phyloP scores from a whole-genome alignment of 2,113 vertebrate genomes.

The Pagrus major region DNA sequence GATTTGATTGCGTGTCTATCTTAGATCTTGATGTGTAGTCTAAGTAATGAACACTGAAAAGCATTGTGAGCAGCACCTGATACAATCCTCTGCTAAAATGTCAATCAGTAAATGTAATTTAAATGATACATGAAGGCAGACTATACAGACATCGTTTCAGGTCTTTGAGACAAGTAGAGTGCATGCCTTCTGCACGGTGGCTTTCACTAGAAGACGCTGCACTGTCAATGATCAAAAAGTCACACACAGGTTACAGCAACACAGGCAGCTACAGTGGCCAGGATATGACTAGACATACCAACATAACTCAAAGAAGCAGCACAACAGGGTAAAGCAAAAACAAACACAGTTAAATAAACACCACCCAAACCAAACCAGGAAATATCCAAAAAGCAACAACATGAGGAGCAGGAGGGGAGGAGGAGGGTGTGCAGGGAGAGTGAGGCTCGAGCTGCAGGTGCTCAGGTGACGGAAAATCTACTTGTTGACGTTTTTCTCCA shows the following conservation, averaged over 20 bases:
- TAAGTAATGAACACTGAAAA: too few relatives aligned
- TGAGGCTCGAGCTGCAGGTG: slow-evolving; percentile 20
- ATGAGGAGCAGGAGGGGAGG: slow-evolving; percentile 16
- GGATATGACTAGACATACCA: slow-evolving; percentile 64
- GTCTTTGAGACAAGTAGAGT: neutral
- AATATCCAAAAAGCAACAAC: slow-evolving; percentile 42
- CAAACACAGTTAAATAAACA: slow-evolving; percentile 52
- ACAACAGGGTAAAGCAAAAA: slow-evolving; percentile 46
- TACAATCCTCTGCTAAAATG: neutral
- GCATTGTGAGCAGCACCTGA: neutral
- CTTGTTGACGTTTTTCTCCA: slow-evolving; percentile 10
- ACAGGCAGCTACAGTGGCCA: slow-evolving; percentile 41
- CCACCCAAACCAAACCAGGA: slow-evolving; percentile 49
- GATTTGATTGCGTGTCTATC: neutral
- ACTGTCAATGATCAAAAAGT: slow-evolving; percentile 70
- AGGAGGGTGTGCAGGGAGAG: slow-evolving; percentile 43
- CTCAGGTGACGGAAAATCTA: slow-evolving; percentile 33
- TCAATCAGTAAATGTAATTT: neutral
- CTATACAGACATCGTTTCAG: neutral
- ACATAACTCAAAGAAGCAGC: slow-evolving; percentile 43
- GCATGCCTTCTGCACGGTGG: neutral
- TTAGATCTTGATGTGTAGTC: neutral
- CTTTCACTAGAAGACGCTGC: slow-evolving; percentile 12
- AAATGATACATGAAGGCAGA: neutral
- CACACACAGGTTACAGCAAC: slow-evolving; percentile 21